Conservation (phyloP, 2,797 vertebrate species). For the Fratercula arctica region DNA sequence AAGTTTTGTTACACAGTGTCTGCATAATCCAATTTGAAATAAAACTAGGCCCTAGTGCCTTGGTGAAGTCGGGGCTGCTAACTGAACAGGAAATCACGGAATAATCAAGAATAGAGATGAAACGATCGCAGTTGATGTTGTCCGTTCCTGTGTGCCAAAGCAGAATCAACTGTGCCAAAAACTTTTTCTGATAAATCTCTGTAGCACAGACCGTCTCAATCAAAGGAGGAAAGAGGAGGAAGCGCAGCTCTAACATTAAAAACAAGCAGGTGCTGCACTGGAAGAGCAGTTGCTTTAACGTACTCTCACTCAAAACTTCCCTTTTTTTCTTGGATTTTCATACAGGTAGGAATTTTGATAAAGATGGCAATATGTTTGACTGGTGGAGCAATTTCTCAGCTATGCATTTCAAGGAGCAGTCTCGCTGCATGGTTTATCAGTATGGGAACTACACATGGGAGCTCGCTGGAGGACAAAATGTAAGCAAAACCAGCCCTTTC, state of each 20-base stretch:
- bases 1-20: neutral
- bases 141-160: neutral
- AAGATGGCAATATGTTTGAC: slow-evolving; percentile 95
- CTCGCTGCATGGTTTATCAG: slow-evolving; percentile 92
- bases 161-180: neutral
- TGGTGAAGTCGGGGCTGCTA: neutral
- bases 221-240: neutral
- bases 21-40: neutral
- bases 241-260: neutral
- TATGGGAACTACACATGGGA: slow-evolving; percentile 94
- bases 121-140: neutral
- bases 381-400: slow-evolving; percentile 98
- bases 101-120: neutral
- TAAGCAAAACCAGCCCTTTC: slow-evolving; percentile 61
- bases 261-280: rapidly evolving
- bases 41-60: neutral
- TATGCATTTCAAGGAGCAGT: slow-evolving; percentile 89
- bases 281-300: neutral
- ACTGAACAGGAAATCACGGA: neutral
- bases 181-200: neutral
- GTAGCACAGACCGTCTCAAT: neutral
- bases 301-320: neutral
- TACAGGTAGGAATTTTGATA: slow-evolving; percentile 94
- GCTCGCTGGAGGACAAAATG: slow-evolving; percentile 89
- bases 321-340: neutral